These are phyloP conservation scores for Anser brachyrhynchus DNA, from an alignment of 2,113 vertebrate genomes.

Conservation along the genomic window DNA sequence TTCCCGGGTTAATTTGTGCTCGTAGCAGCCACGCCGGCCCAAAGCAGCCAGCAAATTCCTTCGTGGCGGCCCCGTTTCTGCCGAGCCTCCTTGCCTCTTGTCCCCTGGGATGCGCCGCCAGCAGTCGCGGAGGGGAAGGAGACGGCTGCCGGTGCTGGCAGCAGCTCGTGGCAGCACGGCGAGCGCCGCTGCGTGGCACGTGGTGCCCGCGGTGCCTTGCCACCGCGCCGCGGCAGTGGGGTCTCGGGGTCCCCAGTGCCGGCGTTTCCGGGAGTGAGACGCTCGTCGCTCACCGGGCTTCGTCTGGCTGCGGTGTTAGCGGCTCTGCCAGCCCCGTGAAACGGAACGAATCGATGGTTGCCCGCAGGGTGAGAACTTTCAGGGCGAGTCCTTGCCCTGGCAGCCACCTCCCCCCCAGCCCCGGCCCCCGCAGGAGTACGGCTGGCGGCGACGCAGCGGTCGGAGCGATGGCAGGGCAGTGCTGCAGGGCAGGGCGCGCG, in stretches of 20 bases:
- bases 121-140: background rate
- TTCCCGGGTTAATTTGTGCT: too few species aligned
- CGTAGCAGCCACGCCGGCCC: rapidly evolving
- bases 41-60: background rate
- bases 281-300: too few species aligned
- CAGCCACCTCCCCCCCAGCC: background rate
- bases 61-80: background rate
- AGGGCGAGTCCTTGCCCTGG: background rate
- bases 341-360: background rate
- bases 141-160: rapidly evolving
- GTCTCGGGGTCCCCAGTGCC: background rate
- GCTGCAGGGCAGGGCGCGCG: rapidly evolving
- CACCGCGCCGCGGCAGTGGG: background rate
- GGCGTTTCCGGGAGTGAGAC: background rate
- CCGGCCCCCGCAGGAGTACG: rapidly evolving
- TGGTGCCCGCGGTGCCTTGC: background rate
- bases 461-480: rapidly evolving
- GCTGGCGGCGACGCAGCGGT: background rate
- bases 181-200: background rate
- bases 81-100: background rate
- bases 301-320: background rate
- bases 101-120: background rate
- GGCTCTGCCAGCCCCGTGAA: background rate
- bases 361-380: background rate
- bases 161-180: background rate